Conservation (phyloP, 2,113 vertebrate genomes). For the Pelobates fuscus region DNA sequence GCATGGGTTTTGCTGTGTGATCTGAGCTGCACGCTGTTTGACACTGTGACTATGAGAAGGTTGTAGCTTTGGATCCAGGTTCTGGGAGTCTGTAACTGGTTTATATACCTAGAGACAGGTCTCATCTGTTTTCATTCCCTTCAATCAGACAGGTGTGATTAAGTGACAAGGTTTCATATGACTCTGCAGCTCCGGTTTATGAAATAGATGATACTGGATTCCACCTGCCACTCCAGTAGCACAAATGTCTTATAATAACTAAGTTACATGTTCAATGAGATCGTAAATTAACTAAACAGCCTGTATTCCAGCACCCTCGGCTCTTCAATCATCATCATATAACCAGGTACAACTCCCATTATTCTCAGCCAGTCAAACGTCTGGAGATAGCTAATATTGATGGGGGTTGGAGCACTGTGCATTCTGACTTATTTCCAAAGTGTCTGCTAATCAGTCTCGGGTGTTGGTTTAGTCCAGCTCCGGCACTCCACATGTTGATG, state of each 20-base stretch:
- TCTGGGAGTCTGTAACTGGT: slow-evolving; percentile 8
- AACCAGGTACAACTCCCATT: neutral
- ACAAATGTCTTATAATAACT: neutral
- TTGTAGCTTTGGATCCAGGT: neutral
- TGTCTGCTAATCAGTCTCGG: too few relatives aligned
- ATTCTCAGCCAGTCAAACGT: too few relatives aligned
- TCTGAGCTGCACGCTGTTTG: neutral
- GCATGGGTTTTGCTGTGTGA: neutral
- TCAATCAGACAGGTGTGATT: slow-evolving; percentile 18
- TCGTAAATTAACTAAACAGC: neutral
- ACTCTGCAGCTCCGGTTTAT: neutral
- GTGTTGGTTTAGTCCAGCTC: too few relatives aligned
- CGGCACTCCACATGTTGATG: too few relatives aligned
- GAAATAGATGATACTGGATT: neutral
- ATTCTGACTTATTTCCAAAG: too few relatives aligned
- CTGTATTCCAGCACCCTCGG: neutral
- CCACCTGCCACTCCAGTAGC: neutral
- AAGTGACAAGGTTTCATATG: slow-evolving; percentile 6
- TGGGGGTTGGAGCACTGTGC: too few relatives aligned
- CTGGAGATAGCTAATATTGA: too few relatives aligned
- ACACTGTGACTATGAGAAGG: neutral
- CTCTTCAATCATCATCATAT: neutral
- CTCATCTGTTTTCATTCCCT: slow-evolving; percentile 36
- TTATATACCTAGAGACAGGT: slow-evolving; percentile 7
- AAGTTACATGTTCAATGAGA: neutral